These are phyloP conservation scores for Drosophila nannoptera DNA, from an alignment of 1,140 invertebrate species.

Conservation along the genomic window DNA sequence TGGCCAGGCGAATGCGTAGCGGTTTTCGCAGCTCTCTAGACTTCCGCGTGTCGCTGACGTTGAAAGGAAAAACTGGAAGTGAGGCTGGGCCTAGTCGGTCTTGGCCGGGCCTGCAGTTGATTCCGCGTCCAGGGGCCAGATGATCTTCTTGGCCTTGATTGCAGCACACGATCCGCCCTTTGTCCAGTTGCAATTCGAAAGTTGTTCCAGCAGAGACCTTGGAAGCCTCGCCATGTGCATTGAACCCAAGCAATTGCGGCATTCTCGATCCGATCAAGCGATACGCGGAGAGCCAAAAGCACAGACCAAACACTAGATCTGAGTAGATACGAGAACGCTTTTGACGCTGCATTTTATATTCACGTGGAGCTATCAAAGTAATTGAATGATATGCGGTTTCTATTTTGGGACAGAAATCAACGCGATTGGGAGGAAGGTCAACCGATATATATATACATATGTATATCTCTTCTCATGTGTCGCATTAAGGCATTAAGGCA, in stretches of 20 bases:
- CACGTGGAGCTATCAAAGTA: conserved; percentile 6
- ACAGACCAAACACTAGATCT: conserved; percentile 4
- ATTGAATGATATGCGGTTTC: conserved; percentile 33
- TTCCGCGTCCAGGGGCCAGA: conserved; percentile 4
- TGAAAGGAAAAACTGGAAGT: conserved; percentile 32
- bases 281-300: conserved; percentile 1
- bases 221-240: conserved; percentile 32
- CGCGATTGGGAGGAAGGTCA: conserved; percentile 44
- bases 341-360: conserved; percentile 6
- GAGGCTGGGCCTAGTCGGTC: background rate
- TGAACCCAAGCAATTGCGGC: conserved; percentile 40
- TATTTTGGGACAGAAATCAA: conserved; percentile 12
- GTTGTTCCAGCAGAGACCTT: conserved; percentile 65
- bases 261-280: conserved; percentile 25
- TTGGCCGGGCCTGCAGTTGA: conserved; percentile 3
- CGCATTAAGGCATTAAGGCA: background rate
- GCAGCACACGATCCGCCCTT: conserved; percentile 14
- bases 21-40: conserved; percentile 55
- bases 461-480: conserved; percentile 13
- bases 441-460: background rate
- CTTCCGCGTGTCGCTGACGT: conserved; percentile 53
- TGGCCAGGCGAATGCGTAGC: conserved; percentile 62
- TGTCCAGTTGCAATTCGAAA: conserved; percentile 52
- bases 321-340: background rate
- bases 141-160: conserved; percentile 50